Evolutionary conservation across 2,797 vertebrate species (phyloP), one percentile per base, ranked within the genome.

Genomic region (Manis pentadactyla): DNA sequence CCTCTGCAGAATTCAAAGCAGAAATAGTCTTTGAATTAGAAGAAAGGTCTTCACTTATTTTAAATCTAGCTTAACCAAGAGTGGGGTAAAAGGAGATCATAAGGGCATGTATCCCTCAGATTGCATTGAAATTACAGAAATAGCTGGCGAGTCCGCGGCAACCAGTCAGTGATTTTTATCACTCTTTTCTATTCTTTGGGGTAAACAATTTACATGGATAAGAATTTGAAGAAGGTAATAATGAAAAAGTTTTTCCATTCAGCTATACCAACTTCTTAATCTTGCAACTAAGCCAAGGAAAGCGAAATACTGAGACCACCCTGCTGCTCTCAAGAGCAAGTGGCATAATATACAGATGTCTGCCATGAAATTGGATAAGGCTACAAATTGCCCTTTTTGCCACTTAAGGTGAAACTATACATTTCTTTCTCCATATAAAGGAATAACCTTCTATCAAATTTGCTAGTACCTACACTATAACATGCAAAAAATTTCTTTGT

Each of bases 41-140:
- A 77, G 51, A 39, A 90, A 86, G 13, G 11, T 34, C 27, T 46
- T 66, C 29, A 0, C 29, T 63, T 84, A 46, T 51, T 95, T 90
- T 53, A 84, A 94, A 90, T 29, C 63, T 29, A 71, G 31, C 23
- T 18, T 55, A 55, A 39, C 21, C 31, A 82, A 61, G 57, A 77
- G 17, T 25, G 1, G 0, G 1, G 3, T 15, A 2, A 14, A 69
- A 57, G 17, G 37, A 29, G 6, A n/a, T 23, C 10, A 9, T 57
- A 29, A 46, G 42, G 42, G 5, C 29, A 4, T 57, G 13, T 8
- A 57, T 57, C 0, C 27, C 23, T 42, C 5, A 5, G 10, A 8
- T 10, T n/a, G 5, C 18, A 10, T 51, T 69, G 51, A 27, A 86
- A 86, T 19, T 9, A 23, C 1, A n/a, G 66, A 74, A 85, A n/a